Percentiles rank a stretch among this genome's conserved stretches.
phyloP scores from a whole-genome alignment of 1,140 invertebrate genomes.

The Drosophila setifemur region DNA sequence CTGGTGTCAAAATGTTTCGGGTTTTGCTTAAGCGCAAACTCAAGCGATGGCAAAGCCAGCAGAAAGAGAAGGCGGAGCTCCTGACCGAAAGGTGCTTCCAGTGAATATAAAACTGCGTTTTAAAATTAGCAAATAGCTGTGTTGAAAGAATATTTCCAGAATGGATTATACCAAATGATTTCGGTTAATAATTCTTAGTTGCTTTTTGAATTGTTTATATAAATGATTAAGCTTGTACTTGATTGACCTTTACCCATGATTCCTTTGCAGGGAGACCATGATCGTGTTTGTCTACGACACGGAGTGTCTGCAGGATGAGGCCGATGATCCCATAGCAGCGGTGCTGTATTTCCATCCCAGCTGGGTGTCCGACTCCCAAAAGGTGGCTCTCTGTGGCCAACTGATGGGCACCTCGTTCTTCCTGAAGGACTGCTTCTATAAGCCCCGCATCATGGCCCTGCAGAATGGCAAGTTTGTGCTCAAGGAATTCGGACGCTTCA shows the following conservation, averaged over 20 bases:
- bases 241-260: background rate
- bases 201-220: background rate
- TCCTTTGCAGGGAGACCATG: constrained; percentile 91
- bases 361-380: constrained; percentile 92
- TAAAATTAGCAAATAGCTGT: too few species aligned
- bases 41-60: constrained; percentile 55
- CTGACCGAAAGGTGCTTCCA: constrained; percentile 39
- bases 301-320: constrained; percentile 88
- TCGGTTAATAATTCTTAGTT: too few species aligned
- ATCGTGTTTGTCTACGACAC: constrained; percentile 94
- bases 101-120: constrained; percentile 6
- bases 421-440: constrained; percentile 88
- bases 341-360: constrained; percentile 94
- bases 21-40: constrained; percentile 50
- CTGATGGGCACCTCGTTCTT: constrained; percentile 92
- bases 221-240: background rate
- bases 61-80: constrained; percentile 10
- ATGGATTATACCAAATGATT: too few species aligned
- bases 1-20: constrained; percentile 40
- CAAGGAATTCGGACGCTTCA: constrained; percentile 89
- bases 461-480: constrained; percentile 93
- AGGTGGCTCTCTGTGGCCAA: constrained; percentile 90
- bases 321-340: constrained; percentile 92
- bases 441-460: constrained; percentile 88
- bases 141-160: background rate